Evolutionary conservation across 2,113 vertebrate species (phyloP), one percentile per base, ranked within the genome.

Genomic region (Octodon degus): DNA sequence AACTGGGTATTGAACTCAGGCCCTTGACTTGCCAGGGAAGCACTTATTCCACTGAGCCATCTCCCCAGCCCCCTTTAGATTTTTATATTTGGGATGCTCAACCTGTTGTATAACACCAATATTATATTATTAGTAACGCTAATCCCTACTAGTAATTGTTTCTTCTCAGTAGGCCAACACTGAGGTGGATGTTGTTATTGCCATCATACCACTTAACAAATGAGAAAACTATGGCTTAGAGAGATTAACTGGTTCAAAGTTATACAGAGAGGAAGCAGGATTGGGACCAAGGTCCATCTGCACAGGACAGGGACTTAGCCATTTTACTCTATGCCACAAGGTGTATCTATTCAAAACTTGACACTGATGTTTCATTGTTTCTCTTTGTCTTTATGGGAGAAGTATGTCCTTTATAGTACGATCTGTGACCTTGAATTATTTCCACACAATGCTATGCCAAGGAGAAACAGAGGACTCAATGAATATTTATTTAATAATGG

Each of bases 401-500:
- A 22, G 40, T 43, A 5, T 86, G 72, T 72, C 83, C 43, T 93
- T 90, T 3, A 85, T 2, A 58, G 24, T 11, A 87, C 68, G 68
- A 37, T 25, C 37, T 3, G 19, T 14, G 20, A 20, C 32, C 47
- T 90, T 93, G 34, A 27, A 67, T 88, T 13, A 34, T 53, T 82
- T 84, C 92, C 11, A 50, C 43, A 24, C 67, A 32, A 22, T 32
- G 37, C 72, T 40, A 13, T 17, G 7, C 70, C 95, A 50, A 24
- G 81, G 70, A 32, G 22, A 65, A 74, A 95, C 50, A 65, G 86
- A 62, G 67, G 62, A 67, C 65, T 77, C 65, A 74, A 37, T 90
- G 95, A 76, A 60, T 89, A 90, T 91, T 87, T 79, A 86, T 67
- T 79, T 62, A 50, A 74, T 72, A 88, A 92, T 74, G 85, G 37